Evolutionary conservation across 1,140 invertebrate species (phyloP).

Genomic region (Dreissena rostriformis): DNA sequence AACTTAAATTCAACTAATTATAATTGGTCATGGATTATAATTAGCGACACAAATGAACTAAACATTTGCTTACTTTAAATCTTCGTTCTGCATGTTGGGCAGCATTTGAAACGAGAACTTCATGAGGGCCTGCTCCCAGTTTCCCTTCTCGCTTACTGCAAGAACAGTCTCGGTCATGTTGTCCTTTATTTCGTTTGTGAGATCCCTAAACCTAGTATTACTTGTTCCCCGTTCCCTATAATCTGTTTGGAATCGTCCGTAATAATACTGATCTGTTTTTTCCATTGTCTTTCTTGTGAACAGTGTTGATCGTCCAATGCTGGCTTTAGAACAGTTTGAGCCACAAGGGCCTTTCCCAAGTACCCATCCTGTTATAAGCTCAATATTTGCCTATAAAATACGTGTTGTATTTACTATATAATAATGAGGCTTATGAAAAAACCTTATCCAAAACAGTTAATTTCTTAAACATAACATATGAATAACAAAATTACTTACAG

Average conservation of each 20-base stretch:
- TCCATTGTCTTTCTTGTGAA: background rate
- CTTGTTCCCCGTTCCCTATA: no score
- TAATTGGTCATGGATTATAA: no score
- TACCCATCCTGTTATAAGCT: conserved; percentile 19
- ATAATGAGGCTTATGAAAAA: background rate
- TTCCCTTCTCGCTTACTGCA: background rate
- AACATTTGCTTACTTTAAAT: no score
- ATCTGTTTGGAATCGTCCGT: background rate
- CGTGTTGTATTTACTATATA: background rate
- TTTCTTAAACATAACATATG: no score
- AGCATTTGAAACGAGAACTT: conserved; percentile 1
- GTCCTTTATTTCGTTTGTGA: background rate
- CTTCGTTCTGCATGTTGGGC: no score
- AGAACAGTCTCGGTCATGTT: conserved; percentile 24
- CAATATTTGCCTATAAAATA: background rate
- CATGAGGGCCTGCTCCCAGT: conserved; percentile 19
- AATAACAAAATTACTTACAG: no score
- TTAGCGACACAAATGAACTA: no score
- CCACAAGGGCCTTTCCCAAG: conserved; percentile 27
- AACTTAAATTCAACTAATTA: no score
- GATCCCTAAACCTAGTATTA: background rate
- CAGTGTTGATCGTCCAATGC: background rate
- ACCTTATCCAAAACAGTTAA: no score
- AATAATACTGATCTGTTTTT: background rate
- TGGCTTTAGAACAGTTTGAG: background rate